Evolutionary conservation across 2,797 vertebrate species (phyloP).

Genomic region (Pipistrellus kuhlii): DNA sequence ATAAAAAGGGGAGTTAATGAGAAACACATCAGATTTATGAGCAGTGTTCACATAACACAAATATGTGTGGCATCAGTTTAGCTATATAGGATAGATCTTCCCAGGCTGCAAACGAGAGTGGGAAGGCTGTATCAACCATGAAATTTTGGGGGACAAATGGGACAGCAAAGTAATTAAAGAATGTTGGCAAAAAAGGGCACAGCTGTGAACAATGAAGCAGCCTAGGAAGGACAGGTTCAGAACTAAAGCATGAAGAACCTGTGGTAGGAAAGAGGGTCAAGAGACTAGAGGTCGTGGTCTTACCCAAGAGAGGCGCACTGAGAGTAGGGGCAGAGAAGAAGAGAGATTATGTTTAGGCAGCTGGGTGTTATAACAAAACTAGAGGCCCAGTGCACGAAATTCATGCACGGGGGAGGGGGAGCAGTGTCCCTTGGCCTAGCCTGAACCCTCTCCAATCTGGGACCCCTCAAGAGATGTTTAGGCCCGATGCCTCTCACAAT

Average conservation of each 20-base stretch:
- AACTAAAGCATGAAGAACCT: not conserved
- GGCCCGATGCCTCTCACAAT: too few relatives aligned
- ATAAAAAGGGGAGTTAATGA: not conserved
- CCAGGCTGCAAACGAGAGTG: not conserved
- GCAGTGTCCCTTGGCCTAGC: too few relatives aligned
- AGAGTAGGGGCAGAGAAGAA: not conserved
- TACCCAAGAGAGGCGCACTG: not conserved
- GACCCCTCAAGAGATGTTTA: too few relatives aligned
- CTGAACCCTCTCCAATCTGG: too few relatives aligned
- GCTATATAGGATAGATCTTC: not conserved
- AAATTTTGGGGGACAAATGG: not conserved
- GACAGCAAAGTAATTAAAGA: not conserved
- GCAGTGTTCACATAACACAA: not conserved
- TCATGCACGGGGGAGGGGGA: too few relatives aligned
- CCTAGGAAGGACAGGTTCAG: not conserved
- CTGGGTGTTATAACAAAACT: not conserved
- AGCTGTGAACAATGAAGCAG: not conserved
- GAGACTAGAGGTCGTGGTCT: not conserved
- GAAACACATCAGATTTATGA: not conserved
- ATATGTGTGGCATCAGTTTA: not conserved
- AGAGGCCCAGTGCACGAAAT: too few relatives aligned
- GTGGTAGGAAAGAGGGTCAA: not conserved
- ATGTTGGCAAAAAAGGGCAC: not conserved
- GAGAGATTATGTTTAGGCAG: not conserved
- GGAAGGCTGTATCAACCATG: not conserved